Base-by-base conservation (phyloP, 1,140 invertebrate species). In the Drosophila baimaii region DNA sequence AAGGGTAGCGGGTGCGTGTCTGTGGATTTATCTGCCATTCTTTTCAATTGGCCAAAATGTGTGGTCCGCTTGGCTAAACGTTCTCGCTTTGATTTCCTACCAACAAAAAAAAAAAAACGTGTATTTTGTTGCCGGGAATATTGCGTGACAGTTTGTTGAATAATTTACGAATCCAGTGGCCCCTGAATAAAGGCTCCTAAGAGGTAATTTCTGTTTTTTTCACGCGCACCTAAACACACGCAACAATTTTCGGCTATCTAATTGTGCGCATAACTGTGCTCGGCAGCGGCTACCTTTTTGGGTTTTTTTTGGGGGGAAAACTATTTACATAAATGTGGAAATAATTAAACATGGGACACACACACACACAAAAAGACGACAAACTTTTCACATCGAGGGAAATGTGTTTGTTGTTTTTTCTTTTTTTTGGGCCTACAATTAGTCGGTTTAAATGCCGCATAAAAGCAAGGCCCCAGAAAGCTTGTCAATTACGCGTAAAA, bases 371-470 rank as follows among this genome's bases (percentile, higher is more conserved):
- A 77, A 85, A 54, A 63, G 23, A 52, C 44, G 46, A 83, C 72
- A 58, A 83, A 73, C 46, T 86, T 74, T 89, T 79, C 78, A 76
- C 81, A 74, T 79, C 57, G 25, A 66, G 79, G 74, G 75, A 80
- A 88, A 88, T 88, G 2, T 13, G 19, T 13, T 33, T 33, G 8
- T 7, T 7, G 7, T 31, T 31, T 4, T 31, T 12, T 2, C n/a
- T n/a, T n/a, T 19, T 52, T 83, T 81, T 66, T 63, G 27, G 49
- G 71, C 51, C 59, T 33, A 75, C 88, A 91, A 91, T 90, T 91
- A 90, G 76, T 83, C 68, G 81, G 89, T 89, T 90, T 90, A 90
- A 90, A 80, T 90, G 89, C 83, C 89, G 89, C 83, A 89, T 90
- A 90, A 89, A 89, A 75, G 84, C 74, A 75, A 57, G 54, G 41